Conservation (phyloP, 2,888 invertebrate genomes). For the Oithona nana region DNA sequence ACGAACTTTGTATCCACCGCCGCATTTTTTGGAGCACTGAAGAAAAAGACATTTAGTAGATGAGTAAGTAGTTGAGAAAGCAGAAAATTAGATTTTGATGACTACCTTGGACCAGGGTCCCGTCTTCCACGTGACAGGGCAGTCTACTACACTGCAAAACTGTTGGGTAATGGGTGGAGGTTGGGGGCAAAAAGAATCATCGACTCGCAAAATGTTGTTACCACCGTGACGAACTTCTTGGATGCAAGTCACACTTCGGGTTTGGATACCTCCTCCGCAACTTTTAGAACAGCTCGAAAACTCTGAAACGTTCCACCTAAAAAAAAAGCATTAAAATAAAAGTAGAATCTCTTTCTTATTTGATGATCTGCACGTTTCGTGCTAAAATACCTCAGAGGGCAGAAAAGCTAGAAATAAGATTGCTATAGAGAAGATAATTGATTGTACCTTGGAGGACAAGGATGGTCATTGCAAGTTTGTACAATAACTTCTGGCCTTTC, state of each 20-base stretch:
- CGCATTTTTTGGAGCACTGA: constrained; percentile 84
- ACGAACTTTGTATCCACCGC: constrained; percentile 68
- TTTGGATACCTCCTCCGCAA: constrained; percentile 62
- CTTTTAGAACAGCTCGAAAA: constrained; percentile 75
- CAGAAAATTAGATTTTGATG: background rate
- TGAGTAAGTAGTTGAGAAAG: too few relatives aligned
- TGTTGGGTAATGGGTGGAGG: constrained; percentile 72
- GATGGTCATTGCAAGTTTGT: constrained; percentile 77
- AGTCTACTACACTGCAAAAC: constrained; percentile 78
- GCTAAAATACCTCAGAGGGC: background rate
- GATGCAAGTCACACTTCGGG: constrained; percentile 49
- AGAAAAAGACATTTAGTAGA: too few relatives aligned
- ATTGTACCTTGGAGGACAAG: constrained; percentile 59
- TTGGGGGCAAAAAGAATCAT: constrained; percentile 77
- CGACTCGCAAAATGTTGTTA: constrained; percentile 75
- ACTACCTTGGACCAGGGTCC: constrained; percentile 64
- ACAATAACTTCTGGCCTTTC: constrained; percentile 73
- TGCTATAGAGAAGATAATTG: too few relatives aligned
- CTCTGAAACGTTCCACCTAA: constrained; percentile 62
- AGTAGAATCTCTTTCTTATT: too few relatives aligned
- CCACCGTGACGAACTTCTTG: constrained; percentile 59
- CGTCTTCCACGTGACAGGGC: constrained; percentile 72
- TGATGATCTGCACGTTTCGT: too few relatives aligned
- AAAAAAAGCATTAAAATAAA: constrained; percentile 26
- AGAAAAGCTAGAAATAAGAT: too few relatives aligned